Evolutionary conservation across 2,888 invertebrate species (phyloP).

Genomic region (Trissolcus brochymenae): DNA sequence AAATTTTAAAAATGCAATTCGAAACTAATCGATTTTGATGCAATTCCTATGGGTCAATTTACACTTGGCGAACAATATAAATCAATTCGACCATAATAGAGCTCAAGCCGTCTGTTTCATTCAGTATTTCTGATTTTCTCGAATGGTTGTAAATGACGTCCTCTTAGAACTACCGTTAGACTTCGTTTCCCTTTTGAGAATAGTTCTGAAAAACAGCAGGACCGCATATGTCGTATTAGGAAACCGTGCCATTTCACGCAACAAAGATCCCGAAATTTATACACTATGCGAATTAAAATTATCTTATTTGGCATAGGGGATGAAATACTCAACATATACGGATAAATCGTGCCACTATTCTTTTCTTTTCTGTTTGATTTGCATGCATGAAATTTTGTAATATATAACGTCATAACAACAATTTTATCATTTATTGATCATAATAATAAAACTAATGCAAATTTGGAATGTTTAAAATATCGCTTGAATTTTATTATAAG

Average conservation of each 20-base stretch:
- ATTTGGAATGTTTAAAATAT: too few relatives aligned
- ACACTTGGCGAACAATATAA: slow-evolving; percentile 73
- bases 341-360: neutral
- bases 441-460: too few relatives aligned
- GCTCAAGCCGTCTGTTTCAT: slow-evolving; percentile 63
- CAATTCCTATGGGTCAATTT: slow-evolving; percentile 8
- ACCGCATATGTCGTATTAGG: slow-evolving; percentile 66
- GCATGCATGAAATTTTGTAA: neutral
- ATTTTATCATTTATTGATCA: too few relatives aligned
- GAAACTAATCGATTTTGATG: too few relatives aligned
- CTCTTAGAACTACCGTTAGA: slow-evolving; percentile 62
- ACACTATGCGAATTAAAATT: slow-evolving; percentile 53
- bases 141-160: slow-evolving; percentile 70
- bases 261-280: slow-evolving; percentile 65
- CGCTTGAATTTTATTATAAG: too few relatives aligned
- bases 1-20: too few relatives aligned
- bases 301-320: slow-evolving; percentile 3
- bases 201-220: slow-evolving; percentile 60
- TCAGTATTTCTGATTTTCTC: slow-evolving; percentile 73
- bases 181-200: slow-evolving; percentile 59
- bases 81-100: slow-evolving; percentile 73
- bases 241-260: slow-evolving; percentile 69
- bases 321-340: neutral
- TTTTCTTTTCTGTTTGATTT: neutral
- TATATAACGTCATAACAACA: neutral